phyloP scores from a whole-genome alignment of 2,113 vertebrate genomes.

The Patagioenas fasciata region DNA sequence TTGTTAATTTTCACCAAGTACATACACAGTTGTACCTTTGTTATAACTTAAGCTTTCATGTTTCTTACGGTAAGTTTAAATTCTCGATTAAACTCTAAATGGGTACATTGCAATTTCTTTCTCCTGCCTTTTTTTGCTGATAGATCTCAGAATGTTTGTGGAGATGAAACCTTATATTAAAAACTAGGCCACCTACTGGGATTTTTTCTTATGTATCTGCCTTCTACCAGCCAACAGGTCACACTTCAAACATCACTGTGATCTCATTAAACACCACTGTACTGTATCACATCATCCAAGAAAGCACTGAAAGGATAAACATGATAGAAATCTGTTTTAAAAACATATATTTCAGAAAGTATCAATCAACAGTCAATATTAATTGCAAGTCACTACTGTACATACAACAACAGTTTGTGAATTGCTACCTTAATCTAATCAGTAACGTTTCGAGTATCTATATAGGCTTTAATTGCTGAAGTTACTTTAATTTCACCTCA shows the following conservation, averaged over 20 bases:
- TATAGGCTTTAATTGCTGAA: background rate
- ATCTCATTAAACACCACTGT: background rate
- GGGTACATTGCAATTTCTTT: background rate
- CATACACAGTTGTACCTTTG: background rate
- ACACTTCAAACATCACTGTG: background rate
- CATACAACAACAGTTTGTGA: background rate
- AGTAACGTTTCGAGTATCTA: background rate
- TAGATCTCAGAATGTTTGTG: background rate
- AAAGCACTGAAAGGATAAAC: background rate
- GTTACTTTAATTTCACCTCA: background rate
- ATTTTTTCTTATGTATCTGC: background rate
- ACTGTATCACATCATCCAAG: background rate
- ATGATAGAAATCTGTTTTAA: fast-evolving
- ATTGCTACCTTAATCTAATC: background rate
- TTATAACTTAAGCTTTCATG: background rate
- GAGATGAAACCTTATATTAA: background rate
- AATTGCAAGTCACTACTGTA: background rate
- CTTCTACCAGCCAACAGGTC: background rate
- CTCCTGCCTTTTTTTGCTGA: background rate
- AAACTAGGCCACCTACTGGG: background rate
- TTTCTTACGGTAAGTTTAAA: background rate
- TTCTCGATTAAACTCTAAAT: background rate
- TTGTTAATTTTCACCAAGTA: background rate
- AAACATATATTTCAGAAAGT: background rate
- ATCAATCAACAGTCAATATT: background rate